Conservation (phyloP, 2,797 vertebrate genomes). For the Tapirus indicus region DNA sequence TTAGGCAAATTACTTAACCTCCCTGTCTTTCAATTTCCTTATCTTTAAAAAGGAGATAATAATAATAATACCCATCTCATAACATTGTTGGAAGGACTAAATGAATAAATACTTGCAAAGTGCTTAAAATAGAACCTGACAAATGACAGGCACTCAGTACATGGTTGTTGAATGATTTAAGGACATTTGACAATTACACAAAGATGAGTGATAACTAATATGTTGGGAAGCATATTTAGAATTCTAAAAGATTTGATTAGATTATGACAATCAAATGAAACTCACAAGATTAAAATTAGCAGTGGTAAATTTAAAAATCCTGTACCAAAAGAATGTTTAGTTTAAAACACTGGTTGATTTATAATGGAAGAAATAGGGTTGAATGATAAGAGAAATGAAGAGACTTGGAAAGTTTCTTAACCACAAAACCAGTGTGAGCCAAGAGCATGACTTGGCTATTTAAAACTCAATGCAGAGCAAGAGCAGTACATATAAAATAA, state of each 20-base stretch:
- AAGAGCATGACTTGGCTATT: neutral
- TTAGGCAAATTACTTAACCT: neutral
- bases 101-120: neutral
- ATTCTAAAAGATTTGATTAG: neutral
- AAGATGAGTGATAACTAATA: neutral
- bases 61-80: neutral
- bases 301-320: neutral
- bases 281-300: neutral
- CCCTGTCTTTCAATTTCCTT: neutral
- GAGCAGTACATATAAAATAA: neutral
- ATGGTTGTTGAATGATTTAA: slow-evolving; percentile 10
- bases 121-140: neutral
- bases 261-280: neutral
- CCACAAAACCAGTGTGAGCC: neutral
- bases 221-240: neutral
- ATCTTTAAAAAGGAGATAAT: neutral
- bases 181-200: neutral
- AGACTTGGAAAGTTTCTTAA: neutral
- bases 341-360: neutral
- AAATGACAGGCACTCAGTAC: neutral
- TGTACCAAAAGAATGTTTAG: neutral
- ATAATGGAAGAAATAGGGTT: neutral
- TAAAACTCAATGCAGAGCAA: neutral
- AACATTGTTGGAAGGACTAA: neutral
- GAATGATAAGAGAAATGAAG: neutral